Base-by-base conservation (phyloP, 1,140 invertebrate genomes). In the Octopus bimaculoides region DNA sequence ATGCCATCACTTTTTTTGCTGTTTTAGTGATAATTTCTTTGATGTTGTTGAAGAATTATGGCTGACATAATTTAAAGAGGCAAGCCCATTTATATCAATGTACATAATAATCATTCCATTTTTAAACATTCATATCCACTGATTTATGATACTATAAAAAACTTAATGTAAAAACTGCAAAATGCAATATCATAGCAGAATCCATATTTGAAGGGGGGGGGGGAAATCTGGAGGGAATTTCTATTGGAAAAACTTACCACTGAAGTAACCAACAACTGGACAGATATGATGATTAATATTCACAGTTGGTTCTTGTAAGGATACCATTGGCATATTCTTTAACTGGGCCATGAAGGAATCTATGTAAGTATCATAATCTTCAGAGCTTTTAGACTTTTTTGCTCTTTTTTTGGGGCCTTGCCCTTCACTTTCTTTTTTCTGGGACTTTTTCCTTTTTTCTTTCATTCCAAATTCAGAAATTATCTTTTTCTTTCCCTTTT, bases 361-460 rank as follows among this genome's bases (percentile, higher is more conserved):
- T 83, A 97, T 94, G 86, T 94, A 97, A 8, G 93, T 93, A 88
- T 97, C 96, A 89, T 96, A 96, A 90, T 97, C 96, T 91, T 97
- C 96, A 85, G 97, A 95, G 17, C 95, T 91, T 85, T 95, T 94
- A 4, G 54, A 53, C 53, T 82, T 79, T 41, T 54, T 77, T 10
- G 53, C 26, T 26, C 77, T 61, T 61, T 76, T 78, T 52, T 78
- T 79, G 12, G 77, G 77, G 26, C 80, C 69, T 75, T 80, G 52
- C 54, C 77, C 52, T 81, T 78, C 81, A 83, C 80, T 79, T 81
- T 76, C 81, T 83, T 84, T 80, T 83, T 85, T 84, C 79, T 82
- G 78, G 83, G 8, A 6, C 54, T 77, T 77, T 53, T 77, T 77
- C 12, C 54, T 14, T 56, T 82, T 73, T 79, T 81, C 77, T 84